Evolutionary conservation across 2,797 vertebrate species (phyloP), one percentile per base, ranked within the genome.

Genomic region (Sebastes oblongus): DNA sequence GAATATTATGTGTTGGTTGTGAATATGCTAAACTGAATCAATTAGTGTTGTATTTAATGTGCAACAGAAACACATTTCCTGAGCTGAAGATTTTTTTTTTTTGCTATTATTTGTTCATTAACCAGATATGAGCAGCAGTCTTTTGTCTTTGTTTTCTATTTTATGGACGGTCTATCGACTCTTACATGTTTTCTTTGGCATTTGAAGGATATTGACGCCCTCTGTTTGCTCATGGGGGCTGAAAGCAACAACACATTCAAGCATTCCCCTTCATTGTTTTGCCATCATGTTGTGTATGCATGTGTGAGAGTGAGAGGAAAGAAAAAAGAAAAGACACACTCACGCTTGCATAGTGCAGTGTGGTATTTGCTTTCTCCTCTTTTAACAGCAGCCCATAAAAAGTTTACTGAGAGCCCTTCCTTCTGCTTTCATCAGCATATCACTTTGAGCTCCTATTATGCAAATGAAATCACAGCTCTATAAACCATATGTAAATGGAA

Each of bases 401-500:
- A 88, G 72, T 94, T 93, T 88, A 89, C 84, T 72, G 76, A 84
- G 77, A 78, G 75, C 73, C 78, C 75, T 85, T 78, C 86, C 86
- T 93, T 90, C 87, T 92, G 91, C 93, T 91, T 92, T 86, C 93
- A 92, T 94, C 91, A 93, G 90, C 93, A 92, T 71, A 87, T 94
- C 92, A 87, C 89, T 92, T 89, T 92, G 81, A 85, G 88, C 92
- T 84, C 75, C 90, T 92, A 92, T 93, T 93, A 95, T 95, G 94
- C 92, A 94, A 94, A 96, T 94, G 80, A 84, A 85, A 85, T 90
- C 77, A 78, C 84, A 64, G 87, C 91, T 89, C 92, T 91, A 94
- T 92, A 93, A 93, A 94, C 81, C 89, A 88, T 87, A 90, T 92
- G 90, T 91, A 94, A 93, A 94, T 95, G 86, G 89, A 74, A 92